Percentiles rank a stretch among this genome's conserved stretches.
Evolutionary conservation across 2,797 vertebrate genomes (phyloP).

Genomic region (Mycteria americana): DNA sequence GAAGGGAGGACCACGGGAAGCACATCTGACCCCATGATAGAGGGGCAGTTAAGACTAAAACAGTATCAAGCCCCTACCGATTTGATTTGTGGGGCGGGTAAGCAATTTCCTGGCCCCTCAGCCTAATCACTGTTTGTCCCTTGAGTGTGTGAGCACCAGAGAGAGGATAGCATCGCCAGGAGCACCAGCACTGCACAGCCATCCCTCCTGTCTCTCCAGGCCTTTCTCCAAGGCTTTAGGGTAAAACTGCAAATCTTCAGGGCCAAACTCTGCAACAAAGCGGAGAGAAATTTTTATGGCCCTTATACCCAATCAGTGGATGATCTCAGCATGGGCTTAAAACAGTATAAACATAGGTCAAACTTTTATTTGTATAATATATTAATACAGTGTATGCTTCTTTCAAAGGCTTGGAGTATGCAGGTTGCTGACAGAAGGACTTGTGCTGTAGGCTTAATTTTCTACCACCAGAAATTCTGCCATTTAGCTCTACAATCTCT

Average conservation of each 20-base stretch:
- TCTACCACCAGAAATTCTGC: background rate
- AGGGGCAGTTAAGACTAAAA: background rate
- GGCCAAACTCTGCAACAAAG: background rate
- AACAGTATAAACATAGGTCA: background rate
- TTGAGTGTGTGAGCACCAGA: background rate
- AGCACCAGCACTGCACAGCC: background rate
- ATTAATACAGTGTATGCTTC: background rate
- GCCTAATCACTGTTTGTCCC: background rate
- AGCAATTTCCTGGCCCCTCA: background rate
- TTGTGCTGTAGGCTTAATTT: background rate
- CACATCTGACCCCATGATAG: background rate
- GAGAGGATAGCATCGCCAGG: background rate
- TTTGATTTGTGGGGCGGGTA: background rate
- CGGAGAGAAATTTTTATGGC: background rate
- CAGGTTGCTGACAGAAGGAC: background rate
- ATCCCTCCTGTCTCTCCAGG: background rate
- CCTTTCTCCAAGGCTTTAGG: background rate
- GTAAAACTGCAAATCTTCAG: background rate
- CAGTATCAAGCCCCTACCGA: background rate
- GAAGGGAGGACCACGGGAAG: background rate
- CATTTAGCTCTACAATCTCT: background rate
- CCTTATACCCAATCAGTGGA: background rate
- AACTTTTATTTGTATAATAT: background rate
- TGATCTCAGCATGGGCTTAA: background rate
- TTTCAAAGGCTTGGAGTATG: background rate